A percentile compares a stretch with the other conserved stretches of the same genome.
Conservation (phyloP, 2,113 vertebrate species). For the Indicator indicator region DNA sequence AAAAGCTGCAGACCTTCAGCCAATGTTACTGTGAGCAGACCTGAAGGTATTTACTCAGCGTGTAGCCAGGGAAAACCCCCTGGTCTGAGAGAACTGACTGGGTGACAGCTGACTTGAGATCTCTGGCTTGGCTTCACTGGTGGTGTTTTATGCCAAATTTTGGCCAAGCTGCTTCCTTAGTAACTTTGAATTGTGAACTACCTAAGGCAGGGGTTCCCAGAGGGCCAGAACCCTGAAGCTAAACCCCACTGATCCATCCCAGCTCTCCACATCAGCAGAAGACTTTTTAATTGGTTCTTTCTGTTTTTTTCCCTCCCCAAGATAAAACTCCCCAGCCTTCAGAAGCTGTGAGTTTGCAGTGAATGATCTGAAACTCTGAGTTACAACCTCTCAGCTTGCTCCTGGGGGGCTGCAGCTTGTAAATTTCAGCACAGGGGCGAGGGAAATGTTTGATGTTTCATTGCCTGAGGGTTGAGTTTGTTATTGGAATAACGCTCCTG, state of each 20-base stretch:
- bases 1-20: neutral
- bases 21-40: neutral
- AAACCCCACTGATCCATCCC: neutral
- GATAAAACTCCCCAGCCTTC: neutral
- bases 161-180: neutral
- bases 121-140: neutral
- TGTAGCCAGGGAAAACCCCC: neutral
- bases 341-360: neutral
- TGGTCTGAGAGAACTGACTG: neutral
- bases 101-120: neutral
- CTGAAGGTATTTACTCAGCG: neutral
- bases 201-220: neutral
- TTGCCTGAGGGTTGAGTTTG: neutral
- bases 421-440: neutral
- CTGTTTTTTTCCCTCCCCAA: neutral
- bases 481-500: neutral
- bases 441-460: neutral
- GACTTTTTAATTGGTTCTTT: neutral
- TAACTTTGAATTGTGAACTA: neutral
- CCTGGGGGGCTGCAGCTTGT: accelerated
- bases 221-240: neutral
- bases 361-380: neutral
- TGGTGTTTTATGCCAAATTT: neutral
- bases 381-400: neutral
- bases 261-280: neutral